Conservation (phyloP, 2,888 invertebrate genomes). For the Drosophila subquinaria region DNA sequence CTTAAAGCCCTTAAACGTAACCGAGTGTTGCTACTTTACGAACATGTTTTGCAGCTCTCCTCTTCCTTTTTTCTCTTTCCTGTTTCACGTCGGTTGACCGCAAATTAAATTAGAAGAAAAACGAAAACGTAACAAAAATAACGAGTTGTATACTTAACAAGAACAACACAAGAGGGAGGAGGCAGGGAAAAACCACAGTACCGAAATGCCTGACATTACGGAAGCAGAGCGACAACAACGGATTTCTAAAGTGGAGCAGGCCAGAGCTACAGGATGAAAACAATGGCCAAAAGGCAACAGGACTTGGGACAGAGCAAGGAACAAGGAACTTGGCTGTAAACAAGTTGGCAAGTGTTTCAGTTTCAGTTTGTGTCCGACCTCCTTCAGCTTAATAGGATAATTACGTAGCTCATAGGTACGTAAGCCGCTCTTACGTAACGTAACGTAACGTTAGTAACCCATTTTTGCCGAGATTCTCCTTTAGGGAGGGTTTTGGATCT, state of each 20-base stretch:
- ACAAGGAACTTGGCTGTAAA: conserved; percentile 38
- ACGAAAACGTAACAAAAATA: conserved; percentile 63
- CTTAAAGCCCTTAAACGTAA: conserved; percentile 33
- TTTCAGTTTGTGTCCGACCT: conserved; percentile 38
- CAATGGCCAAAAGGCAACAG: conserved; percentile 40
- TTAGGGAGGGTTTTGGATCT: conserved; percentile 12
- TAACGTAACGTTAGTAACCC: conserved; percentile 8
- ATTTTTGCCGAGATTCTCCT: neutral
- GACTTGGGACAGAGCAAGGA: conserved; percentile 3
- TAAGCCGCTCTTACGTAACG: conserved; percentile 52
- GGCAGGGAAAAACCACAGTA: conserved; percentile 27
- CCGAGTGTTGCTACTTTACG: conserved; percentile 60
- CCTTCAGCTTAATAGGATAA: conserved; percentile 65
- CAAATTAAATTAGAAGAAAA: conserved; percentile 79
- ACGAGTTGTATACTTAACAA: conserved; percentile 60
- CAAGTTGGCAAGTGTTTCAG: conserved; percentile 65
- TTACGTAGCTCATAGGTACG: conserved; percentile 61
- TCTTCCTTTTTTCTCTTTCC: conserved; percentile 36
- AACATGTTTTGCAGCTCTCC: conserved; percentile 1
- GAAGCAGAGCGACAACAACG: conserved; percentile 42
- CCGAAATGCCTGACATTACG: conserved; percentile 54
- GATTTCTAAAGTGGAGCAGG: conserved; percentile 58
- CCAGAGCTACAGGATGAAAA: conserved; percentile 45
- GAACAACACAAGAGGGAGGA: conserved; percentile 25
- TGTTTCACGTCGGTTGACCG: conserved; percentile 75